These are phyloP conservation scores for Didymodactylos carnosus DNA, from an alignment of 2,888 invertebrate species.

Conservation along the genomic window DNA sequence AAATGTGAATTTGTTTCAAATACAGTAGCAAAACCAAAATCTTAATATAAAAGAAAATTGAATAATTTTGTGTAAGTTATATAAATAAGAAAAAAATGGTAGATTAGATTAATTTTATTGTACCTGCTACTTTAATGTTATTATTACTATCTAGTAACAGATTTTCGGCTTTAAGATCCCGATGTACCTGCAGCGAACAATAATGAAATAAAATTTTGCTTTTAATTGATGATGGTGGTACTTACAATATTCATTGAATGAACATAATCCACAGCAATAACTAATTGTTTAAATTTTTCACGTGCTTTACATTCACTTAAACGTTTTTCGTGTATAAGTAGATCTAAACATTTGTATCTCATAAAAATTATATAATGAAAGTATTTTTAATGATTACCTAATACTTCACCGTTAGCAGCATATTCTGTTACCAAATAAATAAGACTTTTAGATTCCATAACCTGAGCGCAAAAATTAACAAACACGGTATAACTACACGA, in stretches of 20 bases:
- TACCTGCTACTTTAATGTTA: constrained; percentile 64
- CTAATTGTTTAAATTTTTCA: constrained; percentile 77
- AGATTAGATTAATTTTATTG: not conserved
- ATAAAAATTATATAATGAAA: not conserved
- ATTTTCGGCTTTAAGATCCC: constrained; percentile 62
- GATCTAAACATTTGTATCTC: constrained; percentile 43
- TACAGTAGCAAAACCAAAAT: constrained; percentile 93
- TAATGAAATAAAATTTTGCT: not conserved
- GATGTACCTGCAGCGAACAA: not conserved
- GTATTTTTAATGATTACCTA: constrained; percentile 47
- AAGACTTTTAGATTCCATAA: constrained; percentile 84
- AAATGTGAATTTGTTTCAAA: constrained; percentile 65
- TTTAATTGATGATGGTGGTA: no score
- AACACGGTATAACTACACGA: not conserved
- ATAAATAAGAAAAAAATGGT: not conserved
- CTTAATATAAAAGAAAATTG: constrained; percentile 27
- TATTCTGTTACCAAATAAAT: constrained; percentile 94
- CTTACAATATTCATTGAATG: constrained; percentile 79
- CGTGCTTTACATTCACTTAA: constrained; percentile 80
- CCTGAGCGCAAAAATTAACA: constrained; percentile 41
- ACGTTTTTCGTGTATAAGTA: constrained; percentile 72
- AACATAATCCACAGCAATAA: constrained; percentile 80
- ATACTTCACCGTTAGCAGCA: constrained; percentile 90
- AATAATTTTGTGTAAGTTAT: not conserved
- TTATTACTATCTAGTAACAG: constrained; percentile 71